Conservation (phyloP, 2,797 vertebrate species). For the Odontamblyopus rebecca region DNA sequence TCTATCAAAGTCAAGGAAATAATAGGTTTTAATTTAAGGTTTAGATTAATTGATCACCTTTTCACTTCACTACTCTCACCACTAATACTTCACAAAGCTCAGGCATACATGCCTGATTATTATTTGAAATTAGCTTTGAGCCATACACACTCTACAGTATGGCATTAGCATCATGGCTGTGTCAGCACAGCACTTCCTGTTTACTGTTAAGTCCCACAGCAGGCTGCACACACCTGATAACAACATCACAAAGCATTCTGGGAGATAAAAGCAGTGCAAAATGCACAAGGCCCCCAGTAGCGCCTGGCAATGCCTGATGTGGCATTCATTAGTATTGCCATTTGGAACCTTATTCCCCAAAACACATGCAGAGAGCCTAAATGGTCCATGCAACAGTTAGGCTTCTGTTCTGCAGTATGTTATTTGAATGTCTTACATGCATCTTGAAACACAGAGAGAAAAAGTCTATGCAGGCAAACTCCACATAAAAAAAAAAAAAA, state of each 20-base stretch:
- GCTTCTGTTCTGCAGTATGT: not conserved
- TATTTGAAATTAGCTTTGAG: conserved; percentile 59
- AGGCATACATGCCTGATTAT: conserved; percentile 58
- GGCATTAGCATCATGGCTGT: conserved; percentile 36
- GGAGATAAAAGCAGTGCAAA: conserved; percentile 63
- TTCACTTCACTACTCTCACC: not conserved
- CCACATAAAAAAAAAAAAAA: too few relatives aligned
- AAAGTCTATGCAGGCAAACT: too few relatives aligned
- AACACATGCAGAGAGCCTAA: conserved; percentile 15
- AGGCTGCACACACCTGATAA: conserved; percentile 72
- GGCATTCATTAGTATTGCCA: conserved; percentile 56
- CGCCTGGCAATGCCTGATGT: conserved; percentile 47
- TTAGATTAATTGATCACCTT: not conserved
- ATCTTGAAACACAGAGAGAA: not conserved
- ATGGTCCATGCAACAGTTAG: not conserved
- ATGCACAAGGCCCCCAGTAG: conserved; percentile 45
- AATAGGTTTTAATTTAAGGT: not conserved
- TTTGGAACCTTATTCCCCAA: conserved; percentile 25
- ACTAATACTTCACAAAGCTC: conserved; percentile 11
- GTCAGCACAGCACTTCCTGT: conserved; percentile 63
- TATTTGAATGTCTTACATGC: not conserved
- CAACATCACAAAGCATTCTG: conserved; percentile 67
- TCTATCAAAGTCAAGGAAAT: not conserved
- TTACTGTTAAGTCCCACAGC: conserved; percentile 62
- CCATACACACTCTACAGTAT: conserved; percentile 32